Evolutionary conservation across 2,797 vertebrate genomes (phyloP).

Genomic region (Gastrophryne carolinensis): DNA sequence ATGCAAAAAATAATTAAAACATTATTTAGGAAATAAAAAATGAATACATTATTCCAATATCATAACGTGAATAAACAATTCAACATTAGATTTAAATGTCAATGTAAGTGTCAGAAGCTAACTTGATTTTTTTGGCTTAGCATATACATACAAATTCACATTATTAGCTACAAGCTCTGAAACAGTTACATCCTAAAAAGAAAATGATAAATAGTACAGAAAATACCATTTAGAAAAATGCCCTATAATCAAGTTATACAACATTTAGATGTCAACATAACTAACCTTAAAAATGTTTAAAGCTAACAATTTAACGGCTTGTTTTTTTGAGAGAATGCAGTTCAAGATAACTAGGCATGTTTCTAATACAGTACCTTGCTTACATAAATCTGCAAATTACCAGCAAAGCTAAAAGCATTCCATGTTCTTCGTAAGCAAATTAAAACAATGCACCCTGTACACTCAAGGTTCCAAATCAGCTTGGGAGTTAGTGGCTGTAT

Average conservation of each 20-base stretch:
- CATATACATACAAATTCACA: too few species aligned
- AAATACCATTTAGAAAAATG: background rate
- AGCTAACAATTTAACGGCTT: background rate
- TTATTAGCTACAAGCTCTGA: background rate
- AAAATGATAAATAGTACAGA: background rate
- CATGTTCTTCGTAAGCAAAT: conserved; percentile 49
- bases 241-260: conserved; percentile 7
- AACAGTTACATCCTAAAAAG: background rate
- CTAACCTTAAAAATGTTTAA: conserved; percentile 13
- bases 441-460: conserved; percentile 44
- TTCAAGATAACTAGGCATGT: conserved; percentile 31
- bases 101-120: too few species aligned
- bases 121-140: too few species aligned
- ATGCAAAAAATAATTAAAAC: too few species aligned
- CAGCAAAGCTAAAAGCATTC: conserved; percentile 50
- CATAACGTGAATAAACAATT: too few species aligned
- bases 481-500: conserved; percentile 15
- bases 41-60: too few species aligned
- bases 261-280: conserved; percentile 15
- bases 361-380: conserved; percentile 39
- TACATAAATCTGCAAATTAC: conserved; percentile 49
- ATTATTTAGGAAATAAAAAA: too few species aligned
- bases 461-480: conserved; percentile 44
- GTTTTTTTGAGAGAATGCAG: background rate
- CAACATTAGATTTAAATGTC: too few species aligned